These are phyloP conservation scores for Luperina nickerlii DNA, from an alignment of 2,888 invertebrate species.

Conservation along the genomic window DNA sequence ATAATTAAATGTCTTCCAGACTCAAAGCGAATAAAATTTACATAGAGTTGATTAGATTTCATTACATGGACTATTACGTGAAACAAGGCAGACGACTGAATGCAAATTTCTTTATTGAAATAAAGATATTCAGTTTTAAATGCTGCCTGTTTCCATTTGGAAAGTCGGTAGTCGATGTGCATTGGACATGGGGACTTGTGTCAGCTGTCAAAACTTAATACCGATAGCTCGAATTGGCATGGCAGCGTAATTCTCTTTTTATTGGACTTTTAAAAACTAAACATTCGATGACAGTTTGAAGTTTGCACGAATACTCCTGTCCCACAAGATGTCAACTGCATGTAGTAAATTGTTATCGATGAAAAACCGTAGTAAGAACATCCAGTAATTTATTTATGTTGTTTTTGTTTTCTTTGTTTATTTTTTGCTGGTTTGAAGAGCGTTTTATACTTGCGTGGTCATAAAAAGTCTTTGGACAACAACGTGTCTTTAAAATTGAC, in stretches of 20 bases:
- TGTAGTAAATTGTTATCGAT: conserved; percentile 52
- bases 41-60: conserved; percentile 60
- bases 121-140: conserved; percentile 46
- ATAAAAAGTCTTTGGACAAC: conserved; percentile 41
- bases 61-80: conserved; percentile 22
- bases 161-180: conserved; percentile 40
- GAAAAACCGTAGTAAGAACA: conserved; percentile 53
- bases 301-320: conserved; percentile 48
- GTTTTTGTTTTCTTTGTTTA: conserved; percentile 30
- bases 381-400: conserved; percentile 45
- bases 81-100: conserved; percentile 20
- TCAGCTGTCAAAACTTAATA: conserved; percentile 53
- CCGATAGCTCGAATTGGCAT: conserved; percentile 43
- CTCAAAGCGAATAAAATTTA: conserved; percentile 45
- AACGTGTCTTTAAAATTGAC: conserved; percentile 37
- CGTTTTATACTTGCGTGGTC: conserved; percentile 36
- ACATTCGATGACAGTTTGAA: conserved; percentile 44
- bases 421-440: conserved; percentile 36
- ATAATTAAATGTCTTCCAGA: conserved; percentile 61
- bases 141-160: conserved; percentile 32
- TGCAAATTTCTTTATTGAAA: conserved; percentile 50
- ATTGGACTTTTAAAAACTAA: conserved; percentile 44
- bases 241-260: conserved; percentile 41
- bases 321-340: conserved; percentile 46
- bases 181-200: conserved; percentile 37